Evolutionary conservation across 2,888 invertebrate genomes (phyloP), one percentile per base, ranked within the genome.

Genomic region (Idaea straminata): DNA sequence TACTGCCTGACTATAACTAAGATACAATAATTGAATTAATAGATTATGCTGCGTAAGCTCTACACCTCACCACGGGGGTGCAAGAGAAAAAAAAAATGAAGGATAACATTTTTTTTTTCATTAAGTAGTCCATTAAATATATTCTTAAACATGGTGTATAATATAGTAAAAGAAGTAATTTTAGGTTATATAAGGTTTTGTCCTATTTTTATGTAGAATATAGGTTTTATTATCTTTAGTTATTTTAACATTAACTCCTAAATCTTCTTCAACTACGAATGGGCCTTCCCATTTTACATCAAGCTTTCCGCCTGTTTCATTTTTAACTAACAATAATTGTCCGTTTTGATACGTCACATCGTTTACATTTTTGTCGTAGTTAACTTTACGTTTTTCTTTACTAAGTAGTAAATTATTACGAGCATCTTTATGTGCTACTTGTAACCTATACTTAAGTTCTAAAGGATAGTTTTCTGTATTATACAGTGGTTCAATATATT

Each of bases 361-460:
- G 25, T 61, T 61, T 3, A 5, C 7, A 15, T 4, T 15, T 15
- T 36, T 38, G 15, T 61, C 47, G 16, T 38, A 61, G n/a, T 15
- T 61, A 0, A 5, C 15, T 15, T 61, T 61, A 10, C 61, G 15
- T n/a, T 61, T n/a, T 38, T 7, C 5, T 15, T 61, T 61, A 38
- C 15, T 38, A 1, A 0, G 3, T 5, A 61, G 5, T 15, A 61
- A 61, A 38, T 38, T 61, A 4, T 61, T 38, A 10, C 38, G 34
- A 5, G 47, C 61, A 15, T 61, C 61, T n/a, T 7, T 7, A n/a
- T 15, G 68, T 1, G 74, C 60, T 58, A 57, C n/a, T 62, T 72
- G 72, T 61, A 74, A 57, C 16, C 70, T 63, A 69, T 69, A 73
- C 58, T 66, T 71, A 25, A 74, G 61, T 35, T 70, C 64, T 36